phyloP scores from a whole-genome alignment of 1,140 invertebrate genomes.

The Reticulitermes speratus region DNA sequence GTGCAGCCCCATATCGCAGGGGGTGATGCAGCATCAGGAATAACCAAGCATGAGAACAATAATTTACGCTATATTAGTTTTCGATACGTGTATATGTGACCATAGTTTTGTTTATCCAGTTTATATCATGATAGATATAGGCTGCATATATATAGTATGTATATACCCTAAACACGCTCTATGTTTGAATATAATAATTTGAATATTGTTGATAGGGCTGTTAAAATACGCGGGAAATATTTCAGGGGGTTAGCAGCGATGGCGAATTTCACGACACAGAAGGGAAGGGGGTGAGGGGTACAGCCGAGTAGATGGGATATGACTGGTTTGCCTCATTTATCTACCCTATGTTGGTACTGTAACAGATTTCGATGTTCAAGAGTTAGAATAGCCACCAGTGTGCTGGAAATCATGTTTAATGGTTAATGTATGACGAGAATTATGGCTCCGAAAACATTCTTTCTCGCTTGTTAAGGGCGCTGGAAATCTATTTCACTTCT shows the following conservation, averaged over 20 bases:
- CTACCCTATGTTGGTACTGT: background rate
- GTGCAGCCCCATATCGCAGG: no score
- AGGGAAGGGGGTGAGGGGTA: background rate
- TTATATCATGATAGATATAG: conserved; percentile 6
- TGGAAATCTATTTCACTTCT: background rate
- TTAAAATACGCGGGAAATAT: conserved; percentile 19
- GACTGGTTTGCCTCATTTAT: background rate
- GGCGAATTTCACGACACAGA: background rate
- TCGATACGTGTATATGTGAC: conserved; percentile 11
- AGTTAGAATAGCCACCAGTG: background rate
- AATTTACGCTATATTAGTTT: conserved; percentile 14
- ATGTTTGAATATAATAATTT: conserved; percentile 20
- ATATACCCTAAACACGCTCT: background rate
- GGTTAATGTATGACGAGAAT: background rate
- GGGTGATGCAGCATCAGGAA: background rate
- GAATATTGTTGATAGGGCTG: conserved; percentile 18
- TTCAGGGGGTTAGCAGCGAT: conserved; percentile 2
- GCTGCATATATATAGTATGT: background rate
- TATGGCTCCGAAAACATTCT: background rate
- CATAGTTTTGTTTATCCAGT: conserved; percentile 15
- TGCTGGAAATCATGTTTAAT: background rate
- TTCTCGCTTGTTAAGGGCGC: background rate
- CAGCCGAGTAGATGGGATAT: background rate
- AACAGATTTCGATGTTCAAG: conserved; percentile 12
- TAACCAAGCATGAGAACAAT: conserved; percentile 16